These are phyloP conservation scores for Mimas tiliae DNA, from an alignment of 2,888 invertebrate species.

Conservation along the genomic window DNA sequence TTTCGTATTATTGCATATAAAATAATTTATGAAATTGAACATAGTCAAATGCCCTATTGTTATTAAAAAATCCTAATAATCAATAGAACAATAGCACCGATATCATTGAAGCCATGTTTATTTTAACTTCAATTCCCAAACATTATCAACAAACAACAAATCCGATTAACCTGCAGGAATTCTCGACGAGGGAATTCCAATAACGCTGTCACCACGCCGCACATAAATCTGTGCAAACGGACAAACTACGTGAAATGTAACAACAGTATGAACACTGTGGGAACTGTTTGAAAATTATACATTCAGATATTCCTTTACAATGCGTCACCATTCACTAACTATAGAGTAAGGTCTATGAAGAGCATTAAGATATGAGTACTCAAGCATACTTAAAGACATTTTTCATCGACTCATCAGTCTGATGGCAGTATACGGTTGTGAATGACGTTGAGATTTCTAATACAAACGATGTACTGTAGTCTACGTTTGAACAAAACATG, in stretches of 20 bases:
- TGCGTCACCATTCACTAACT: not conserved
- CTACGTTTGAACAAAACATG: no score
- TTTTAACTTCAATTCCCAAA: not conserved
- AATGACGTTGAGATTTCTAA: no score
- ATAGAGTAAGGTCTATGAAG: not conserved
- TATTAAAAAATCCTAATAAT: not conserved
- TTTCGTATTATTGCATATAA: no score
- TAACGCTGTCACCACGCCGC: not conserved
- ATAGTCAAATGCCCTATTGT: no score
- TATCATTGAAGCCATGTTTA: not conserved
- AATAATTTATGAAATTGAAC: no score
- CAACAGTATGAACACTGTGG: constrained; percentile 1
- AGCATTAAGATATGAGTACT: not conserved
- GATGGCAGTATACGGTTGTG: not conserved
- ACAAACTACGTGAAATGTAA: constrained; percentile 9
- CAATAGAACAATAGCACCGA: not conserved
- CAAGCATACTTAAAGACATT: not conserved
- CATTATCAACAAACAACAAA: not conserved
- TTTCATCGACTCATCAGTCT: not conserved
- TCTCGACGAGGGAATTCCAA: constrained; percentile 4
- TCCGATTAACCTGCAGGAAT: constrained; percentile 12
- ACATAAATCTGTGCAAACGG: constrained; percentile 2
- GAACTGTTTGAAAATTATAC: constrained; percentile 12
- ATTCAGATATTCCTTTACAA: constrained; percentile 4
- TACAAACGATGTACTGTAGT: no score